A percentile compares a stretch with the other conserved stretches of the same genome.
phyloP scores from a whole-genome alignment of 2,113 vertebrate genomes.

The Leptodactylus fuscus region DNA sequence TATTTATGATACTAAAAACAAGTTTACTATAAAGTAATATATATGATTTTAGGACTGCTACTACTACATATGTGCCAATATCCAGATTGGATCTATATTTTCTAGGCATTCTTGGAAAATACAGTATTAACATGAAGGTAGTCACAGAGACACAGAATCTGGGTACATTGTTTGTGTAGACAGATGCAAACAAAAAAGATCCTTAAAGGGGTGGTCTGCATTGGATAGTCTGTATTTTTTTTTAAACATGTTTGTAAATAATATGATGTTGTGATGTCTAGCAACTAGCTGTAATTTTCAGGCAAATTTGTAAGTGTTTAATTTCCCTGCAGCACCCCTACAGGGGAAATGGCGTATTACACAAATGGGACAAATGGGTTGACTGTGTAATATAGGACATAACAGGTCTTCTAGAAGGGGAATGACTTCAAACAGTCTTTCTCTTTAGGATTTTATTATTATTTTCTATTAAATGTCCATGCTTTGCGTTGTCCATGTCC shows the following conservation, averaged over 20 bases:
- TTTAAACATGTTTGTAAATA: neutral
- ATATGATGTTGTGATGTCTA: neutral
- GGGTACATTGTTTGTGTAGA: neutral
- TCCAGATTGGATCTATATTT: neutral
- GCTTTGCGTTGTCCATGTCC: neutral
- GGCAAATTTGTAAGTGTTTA: neutral
- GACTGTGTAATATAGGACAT: neutral
- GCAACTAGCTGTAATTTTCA: neutral
- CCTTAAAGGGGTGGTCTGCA: neutral
- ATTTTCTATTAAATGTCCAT: neutral
- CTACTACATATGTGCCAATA: neutral
- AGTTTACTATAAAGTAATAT: neutral
- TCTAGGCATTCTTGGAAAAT: neutral
- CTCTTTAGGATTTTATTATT: too few relatives aligned
- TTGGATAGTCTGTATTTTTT: neutral
- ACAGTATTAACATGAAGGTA: neutral
- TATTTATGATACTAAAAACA: neutral
- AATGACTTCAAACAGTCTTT: too few relatives aligned
- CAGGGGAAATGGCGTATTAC: neutral
- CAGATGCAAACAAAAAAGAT: neutral
- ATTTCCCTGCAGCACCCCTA: neutral
- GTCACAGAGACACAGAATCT: neutral
- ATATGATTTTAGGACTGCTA: neutral
- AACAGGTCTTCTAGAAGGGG: neutral
- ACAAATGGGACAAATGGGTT: neutral